phyloP scores from a whole-genome alignment of 1,140 invertebrate genomes.

The Maconellicoccus hirsutus region DNA sequence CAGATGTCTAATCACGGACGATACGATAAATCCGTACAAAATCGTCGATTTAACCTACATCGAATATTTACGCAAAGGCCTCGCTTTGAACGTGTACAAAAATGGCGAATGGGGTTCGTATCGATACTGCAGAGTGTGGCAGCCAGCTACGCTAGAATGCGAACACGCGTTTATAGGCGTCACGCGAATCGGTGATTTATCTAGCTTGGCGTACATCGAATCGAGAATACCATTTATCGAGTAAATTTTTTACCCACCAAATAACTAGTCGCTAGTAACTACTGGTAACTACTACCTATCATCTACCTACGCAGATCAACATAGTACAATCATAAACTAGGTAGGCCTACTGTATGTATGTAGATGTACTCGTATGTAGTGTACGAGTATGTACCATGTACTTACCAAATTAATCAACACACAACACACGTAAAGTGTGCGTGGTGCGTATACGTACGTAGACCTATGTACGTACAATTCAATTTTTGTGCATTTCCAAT shows the following conservation, averaged over 20 bases:
- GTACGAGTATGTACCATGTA: no score
- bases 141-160: slow-evolving; percentile 37
- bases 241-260: slow-evolving; percentile 33
- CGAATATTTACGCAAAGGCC: slow-evolving; percentile 34
- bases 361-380: no score
- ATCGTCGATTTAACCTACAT: slow-evolving; percentile 1
- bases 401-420: no score
- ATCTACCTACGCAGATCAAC: no score
- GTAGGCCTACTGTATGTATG: no score
- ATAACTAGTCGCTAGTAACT: no score
- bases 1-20: slow-evolving; percentile 8
- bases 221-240: slow-evolving; percentile 41
- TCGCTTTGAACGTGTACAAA: slow-evolving; percentile 36
- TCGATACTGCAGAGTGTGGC: slow-evolving; percentile 56
- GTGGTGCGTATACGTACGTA: no score
- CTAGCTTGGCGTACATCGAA: slow-evolving; percentile 70
- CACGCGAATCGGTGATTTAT: slow-evolving; percentile 69
- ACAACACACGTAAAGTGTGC: no score
- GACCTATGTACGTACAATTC: no score
- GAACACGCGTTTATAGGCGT: slow-evolving; percentile 69
- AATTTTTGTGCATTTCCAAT: no score
- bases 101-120: slow-evolving; percentile 36
- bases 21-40: not conserved
- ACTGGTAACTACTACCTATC: no score
- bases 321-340: no score